Conservation (phyloP, 2,113 vertebrate genomes). For the Ellobius talpinus region DNA sequence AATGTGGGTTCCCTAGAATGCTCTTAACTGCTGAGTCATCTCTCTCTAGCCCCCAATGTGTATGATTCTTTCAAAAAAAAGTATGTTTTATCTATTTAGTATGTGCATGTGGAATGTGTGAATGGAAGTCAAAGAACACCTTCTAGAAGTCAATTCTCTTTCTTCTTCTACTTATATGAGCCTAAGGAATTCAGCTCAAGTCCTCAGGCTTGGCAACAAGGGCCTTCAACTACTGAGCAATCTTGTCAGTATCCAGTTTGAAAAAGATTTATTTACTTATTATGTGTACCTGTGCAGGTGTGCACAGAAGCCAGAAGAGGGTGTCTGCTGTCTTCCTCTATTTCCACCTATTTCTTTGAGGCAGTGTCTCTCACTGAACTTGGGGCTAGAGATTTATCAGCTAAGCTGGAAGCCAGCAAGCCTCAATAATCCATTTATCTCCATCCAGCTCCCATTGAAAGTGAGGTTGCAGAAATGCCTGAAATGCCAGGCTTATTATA, state of each 20-base stretch:
- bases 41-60: background rate
- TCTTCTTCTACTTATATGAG: background rate
- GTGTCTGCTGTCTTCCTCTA: background rate
- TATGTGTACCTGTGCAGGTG: background rate
- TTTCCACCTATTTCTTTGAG: background rate
- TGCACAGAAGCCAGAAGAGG: background rate
- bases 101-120: background rate
- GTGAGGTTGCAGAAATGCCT: background rate
- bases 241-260: background rate
- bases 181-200: background rate
- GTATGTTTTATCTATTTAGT: background rate
- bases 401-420: background rate
- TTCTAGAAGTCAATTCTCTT: background rate
- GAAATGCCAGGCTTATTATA: background rate
- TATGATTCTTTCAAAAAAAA: background rate
- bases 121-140: background rate
- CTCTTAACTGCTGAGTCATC: background rate
- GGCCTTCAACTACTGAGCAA: background rate
- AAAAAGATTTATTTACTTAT: background rate
- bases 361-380: background rate
- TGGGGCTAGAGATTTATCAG: background rate
- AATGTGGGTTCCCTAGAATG: background rate
- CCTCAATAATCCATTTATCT: background rate
- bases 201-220: background rate
- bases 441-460: background rate